Conservation (phyloP, 2,797 vertebrate species). For the Halcyon chelicuti region DNA sequence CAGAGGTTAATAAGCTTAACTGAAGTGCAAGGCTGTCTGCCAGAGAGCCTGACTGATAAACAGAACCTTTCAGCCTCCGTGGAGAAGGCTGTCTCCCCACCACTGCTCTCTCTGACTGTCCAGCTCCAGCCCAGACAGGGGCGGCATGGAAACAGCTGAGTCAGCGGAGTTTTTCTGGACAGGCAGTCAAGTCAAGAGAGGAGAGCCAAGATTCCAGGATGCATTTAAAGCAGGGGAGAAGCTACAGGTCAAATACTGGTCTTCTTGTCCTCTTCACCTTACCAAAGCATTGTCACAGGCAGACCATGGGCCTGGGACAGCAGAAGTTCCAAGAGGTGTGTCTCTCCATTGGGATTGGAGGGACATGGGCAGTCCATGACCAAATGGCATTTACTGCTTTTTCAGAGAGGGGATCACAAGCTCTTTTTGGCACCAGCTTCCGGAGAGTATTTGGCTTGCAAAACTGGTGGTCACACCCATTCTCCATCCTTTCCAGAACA, state of each 20-base stretch:
- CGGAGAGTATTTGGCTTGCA: neutral
- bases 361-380: neutral
- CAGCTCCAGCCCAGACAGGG: neutral
- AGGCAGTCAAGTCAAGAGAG: neutral
- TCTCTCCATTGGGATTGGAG: fast-evolving
- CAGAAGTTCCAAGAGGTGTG: neutral
- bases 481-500: neutral
- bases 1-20: neutral
- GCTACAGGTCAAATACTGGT: neutral
- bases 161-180: neutral
- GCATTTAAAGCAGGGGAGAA: neutral
- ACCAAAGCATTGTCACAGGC: neutral
- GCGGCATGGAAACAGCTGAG: neutral
- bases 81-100: neutral
- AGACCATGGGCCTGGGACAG: fast-evolving
- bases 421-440: neutral
- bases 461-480: neutral
- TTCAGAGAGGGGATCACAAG: neutral
- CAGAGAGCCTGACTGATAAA: neutral
- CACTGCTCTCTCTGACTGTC: fast-evolving
- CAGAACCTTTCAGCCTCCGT: neutral
- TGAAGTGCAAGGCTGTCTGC: neutral
- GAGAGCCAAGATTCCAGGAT: neutral
- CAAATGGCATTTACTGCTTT: neutral
- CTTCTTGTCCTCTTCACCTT: neutral